phyloP scores from a whole-genome alignment of 2,113 vertebrate species.

The Oryctolagus cuniculus region DNA sequence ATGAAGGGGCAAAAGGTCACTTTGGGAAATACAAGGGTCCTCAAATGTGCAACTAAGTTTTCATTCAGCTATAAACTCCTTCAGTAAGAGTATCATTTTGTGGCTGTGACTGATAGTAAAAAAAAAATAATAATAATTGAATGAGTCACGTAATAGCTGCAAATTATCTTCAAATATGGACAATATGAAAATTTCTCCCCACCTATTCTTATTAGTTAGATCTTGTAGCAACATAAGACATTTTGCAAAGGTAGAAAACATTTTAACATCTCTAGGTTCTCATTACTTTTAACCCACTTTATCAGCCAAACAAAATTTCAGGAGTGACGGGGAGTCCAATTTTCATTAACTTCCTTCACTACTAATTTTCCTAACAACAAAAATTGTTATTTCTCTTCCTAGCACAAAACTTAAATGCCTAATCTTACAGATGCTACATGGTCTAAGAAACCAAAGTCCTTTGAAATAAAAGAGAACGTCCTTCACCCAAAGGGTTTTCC shows the following conservation, averaged over 20 bases:
- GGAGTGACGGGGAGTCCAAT: not conserved
- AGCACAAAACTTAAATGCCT: not conserved
- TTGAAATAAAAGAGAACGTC: not conserved
- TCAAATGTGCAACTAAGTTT: slow-evolving; percentile 28
- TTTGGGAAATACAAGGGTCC: not conserved
- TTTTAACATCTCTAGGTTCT: not conserved
- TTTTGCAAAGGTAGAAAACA: slow-evolving; percentile 10
- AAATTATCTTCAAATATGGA: not conserved
- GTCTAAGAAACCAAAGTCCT: slow-evolving; percentile 6
- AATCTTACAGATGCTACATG: not conserved
- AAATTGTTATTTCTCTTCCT: not conserved
- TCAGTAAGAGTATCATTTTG: not conserved
- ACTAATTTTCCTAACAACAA: slow-evolving; percentile 37
- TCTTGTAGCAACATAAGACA: not conserved
- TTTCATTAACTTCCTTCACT: not conserved
- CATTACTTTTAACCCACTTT: not conserved
- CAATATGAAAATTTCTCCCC: not conserved
- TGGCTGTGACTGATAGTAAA: not conserved
- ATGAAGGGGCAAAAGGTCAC: not conserved
- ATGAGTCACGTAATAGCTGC: not conserved
- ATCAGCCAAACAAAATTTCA: slow-evolving; percentile 34
- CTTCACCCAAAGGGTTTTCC: slow-evolving; percentile 36
- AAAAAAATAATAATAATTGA: not conserved
- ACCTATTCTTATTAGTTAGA: not conserved
- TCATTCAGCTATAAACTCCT: not conserved